Evolutionary conservation across 2,113 vertebrate species (phyloP), one percentile per base, ranked within the genome.

Genomic region (Takifugu bimaculatus): DNA sequence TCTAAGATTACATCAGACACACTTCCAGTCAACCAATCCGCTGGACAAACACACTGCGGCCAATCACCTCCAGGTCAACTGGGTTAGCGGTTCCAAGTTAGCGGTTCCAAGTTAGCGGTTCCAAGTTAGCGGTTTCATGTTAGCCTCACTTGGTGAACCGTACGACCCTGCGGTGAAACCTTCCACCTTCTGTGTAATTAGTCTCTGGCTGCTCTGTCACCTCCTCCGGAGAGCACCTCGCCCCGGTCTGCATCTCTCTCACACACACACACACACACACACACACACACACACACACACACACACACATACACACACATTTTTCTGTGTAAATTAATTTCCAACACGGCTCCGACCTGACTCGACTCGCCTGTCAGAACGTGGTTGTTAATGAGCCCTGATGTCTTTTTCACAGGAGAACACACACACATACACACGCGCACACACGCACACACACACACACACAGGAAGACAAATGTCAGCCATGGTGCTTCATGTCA

Each of bases 281-380:
- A 29, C 29, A 29, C 29, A 29, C 29, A 27, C 20, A 43, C 42
- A 43, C 20, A 20, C 20, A 20, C 20, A 29, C 29, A 29, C 29
- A 29, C 63, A 6, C 57, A 26, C 47, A 4, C 59, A 26, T 5
- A 20, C 15, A 77, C 54, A 71, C 28, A 27, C 65, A 48, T 10
- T 26, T 73, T 79, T 61, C 78, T 55, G 55, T 62, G 80, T 55
- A 81, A 86, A 84, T 82, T 82, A 77, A 82, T 82, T 81, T 83
- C 57, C 62, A 65, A 29, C 66, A 39, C 26, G 55, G 55, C 63
- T 75, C 43, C 58, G 14, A 75, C 81, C 70, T 74, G 84, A 84
- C 79, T 78, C 57, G 58, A 65, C 84, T 75, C 70, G 80, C 80
- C 82, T 68, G 78, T 77, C 77, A 73, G 68, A 47, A 28, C 50